Conservation (phyloP, 2,797 vertebrate genomes). For the Enteromius thamalakanensis region DNA sequence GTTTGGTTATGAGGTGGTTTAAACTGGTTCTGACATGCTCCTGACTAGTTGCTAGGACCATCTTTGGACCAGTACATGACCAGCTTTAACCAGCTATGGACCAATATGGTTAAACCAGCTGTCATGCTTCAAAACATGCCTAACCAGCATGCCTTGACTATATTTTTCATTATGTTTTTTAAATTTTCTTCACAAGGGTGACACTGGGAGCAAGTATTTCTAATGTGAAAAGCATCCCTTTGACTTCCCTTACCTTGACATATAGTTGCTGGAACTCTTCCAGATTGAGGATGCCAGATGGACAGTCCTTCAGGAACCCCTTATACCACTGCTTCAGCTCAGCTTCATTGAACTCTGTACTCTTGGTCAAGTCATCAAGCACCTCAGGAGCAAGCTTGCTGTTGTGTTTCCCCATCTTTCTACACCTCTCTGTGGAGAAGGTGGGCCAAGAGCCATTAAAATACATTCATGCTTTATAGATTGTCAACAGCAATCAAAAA, state of each 20-base stretch:
- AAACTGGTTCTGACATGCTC: not conserved
- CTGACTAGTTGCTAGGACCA: not conserved
- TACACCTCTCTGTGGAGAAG: constrained; percentile 60
- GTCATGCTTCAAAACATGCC: not conserved
- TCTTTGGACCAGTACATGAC: not conserved
- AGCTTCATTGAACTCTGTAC: constrained; percentile 94
- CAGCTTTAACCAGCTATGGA: not conserved
- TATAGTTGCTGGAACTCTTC: constrained; percentile 99
- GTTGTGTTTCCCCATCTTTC: constrained; percentile 94
- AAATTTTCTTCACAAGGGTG: not conserved
- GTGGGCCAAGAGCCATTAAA: not conserved
- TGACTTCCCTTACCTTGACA: constrained; percentile 84
- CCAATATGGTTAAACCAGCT: not conserved
- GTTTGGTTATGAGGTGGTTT: too few species aligned
- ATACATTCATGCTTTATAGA: constrained; percentile 26
- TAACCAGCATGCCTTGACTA: not conserved
- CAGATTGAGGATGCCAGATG: constrained; percentile 94
- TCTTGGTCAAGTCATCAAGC: constrained; percentile 94
- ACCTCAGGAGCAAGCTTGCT: constrained; percentile 97
- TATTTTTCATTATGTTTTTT: not conserved
- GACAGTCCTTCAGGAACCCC: constrained; percentile 97
- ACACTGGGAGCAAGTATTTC: not conserved
- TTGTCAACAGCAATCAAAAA: constrained; percentile 8
- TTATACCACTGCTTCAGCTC: constrained; percentile 99
- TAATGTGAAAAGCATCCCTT: not conserved